These are phyloP conservation scores for Morelia viridis DNA, from an alignment of 2,797 vertebrate species.

Conservation along the genomic window DNA sequence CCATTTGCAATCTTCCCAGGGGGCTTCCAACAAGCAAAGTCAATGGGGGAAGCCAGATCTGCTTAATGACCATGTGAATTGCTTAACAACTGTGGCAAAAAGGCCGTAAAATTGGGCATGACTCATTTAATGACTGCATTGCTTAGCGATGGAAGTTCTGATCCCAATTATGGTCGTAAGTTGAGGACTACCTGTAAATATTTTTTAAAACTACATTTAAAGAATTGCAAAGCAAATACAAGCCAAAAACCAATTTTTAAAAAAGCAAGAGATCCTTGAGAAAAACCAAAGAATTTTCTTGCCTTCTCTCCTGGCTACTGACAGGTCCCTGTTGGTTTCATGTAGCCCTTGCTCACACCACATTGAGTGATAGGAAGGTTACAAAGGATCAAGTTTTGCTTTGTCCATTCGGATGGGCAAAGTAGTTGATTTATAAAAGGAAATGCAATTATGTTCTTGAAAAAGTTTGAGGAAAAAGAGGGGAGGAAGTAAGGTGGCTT, in stretches of 20 bases:
- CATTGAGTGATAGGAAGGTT: background rate
- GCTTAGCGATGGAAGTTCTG: too few relatives aligned
- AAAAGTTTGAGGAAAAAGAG: conserved; percentile 22
- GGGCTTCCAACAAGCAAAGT: too few relatives aligned
- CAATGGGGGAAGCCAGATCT: too few relatives aligned
- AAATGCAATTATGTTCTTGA: conserved; percentile 53
- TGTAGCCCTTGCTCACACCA: background rate
- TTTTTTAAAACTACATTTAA: conserved; percentile 76
- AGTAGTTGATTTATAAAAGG: conserved; percentile 58
- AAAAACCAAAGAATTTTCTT: conserved; percentile 59
- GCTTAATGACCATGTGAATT: too few relatives aligned
- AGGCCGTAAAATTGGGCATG: too few relatives aligned
- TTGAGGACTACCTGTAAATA: conserved; percentile 67
- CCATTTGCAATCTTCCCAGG: too few relatives aligned
- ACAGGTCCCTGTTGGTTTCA: background rate
- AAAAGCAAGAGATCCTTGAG: conserved; percentile 68
- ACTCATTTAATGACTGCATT: too few relatives aligned
- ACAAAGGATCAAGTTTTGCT: background rate
- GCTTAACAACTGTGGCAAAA: too few relatives aligned
- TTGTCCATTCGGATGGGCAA: conserved; percentile 45
- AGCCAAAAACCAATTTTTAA: conserved; percentile 22
- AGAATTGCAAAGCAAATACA: conserved; percentile 74
- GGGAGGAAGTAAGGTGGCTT: background rate
- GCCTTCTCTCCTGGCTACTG: background rate
- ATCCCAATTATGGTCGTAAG: too few relatives aligned